Base-by-base conservation (phyloP, 2,797 vertebrate species). In the Protonibea diacanthus region DNA sequence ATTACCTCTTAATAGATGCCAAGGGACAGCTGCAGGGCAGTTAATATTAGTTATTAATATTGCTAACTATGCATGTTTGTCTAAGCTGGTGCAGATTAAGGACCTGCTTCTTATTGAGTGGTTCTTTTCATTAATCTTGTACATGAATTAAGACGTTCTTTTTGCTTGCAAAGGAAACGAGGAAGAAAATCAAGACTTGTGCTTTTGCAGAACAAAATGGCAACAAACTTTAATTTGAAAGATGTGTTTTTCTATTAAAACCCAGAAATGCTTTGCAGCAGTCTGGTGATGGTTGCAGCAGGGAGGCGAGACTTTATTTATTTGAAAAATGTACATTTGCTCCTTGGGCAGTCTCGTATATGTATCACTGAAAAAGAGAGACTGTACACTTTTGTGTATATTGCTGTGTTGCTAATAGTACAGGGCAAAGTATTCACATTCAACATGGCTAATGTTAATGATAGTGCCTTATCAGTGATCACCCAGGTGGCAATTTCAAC, bases 401-500 rank as follows among this genome's bases (percentile, higher is more conserved):
- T 40, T 74, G 75, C 80, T 86, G 75, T 73, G 67, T 74, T 76
- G 47, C 76, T 88, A 90, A 88, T 82, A 78, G 77, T 74, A 23
- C 44, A 51, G 69, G 58, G 58, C 67, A 59, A 45, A 18, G 21
- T 61, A 82, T 69, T 76, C 48, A 74, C 71, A n/a, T n/a, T n/a
- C n/a, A 71, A 82, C 70, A 83, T 49, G 73, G 81, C 74, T 87
- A 81, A 90, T 78, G 79, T 84, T 67, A 45, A 89, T 78, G 79
- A 85, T 67, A 42, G 38, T 17, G 47, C 27, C 14, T 12, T 49
- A 76, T 84, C 84, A 65, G 56, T 70, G 73, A 88, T 83, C 79
- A 67, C 49, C 62, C 60, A 62, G 77, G 74, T 77, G 48, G 72
- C 69, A 57, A 49, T 84, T 87, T 70, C 45, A 33, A 20, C 38